A percentile compares a stretch with the other conserved stretches of the same genome.
phyloP scores from a whole-genome alignment of 2,797 vertebrate species.

The Gymnoscopelus microlampas region DNA sequence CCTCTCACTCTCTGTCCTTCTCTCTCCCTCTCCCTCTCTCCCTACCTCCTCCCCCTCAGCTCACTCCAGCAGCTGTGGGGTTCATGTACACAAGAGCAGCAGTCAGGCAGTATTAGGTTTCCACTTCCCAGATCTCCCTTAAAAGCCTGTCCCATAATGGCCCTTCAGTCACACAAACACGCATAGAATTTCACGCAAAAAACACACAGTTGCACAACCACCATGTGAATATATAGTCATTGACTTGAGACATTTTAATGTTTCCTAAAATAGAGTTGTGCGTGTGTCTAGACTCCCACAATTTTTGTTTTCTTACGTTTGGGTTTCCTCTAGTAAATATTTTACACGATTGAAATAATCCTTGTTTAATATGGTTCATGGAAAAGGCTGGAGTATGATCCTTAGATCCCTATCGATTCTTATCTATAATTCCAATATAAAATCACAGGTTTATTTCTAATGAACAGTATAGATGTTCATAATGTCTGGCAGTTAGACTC shows the following conservation, averaged over 20 bases:
- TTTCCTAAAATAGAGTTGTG: slow-evolving; percentile 36
- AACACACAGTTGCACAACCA: slow-evolving; percentile 57
- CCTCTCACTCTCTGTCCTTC: not conserved
- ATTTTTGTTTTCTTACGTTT: not conserved
- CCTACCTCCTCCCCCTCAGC: not conserved
- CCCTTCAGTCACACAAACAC: slow-evolving; percentile 82
- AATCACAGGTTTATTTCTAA: slow-evolving; percentile 47
- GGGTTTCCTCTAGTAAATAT: not conserved
- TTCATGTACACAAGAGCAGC: slow-evolving; percentile 79
- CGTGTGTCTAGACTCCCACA: not conserved
- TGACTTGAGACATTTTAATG: slow-evolving; percentile 41
- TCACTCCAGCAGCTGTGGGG: slow-evolving; percentile 75
- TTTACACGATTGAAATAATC: not conserved
- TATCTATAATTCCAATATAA: slow-evolving; percentile 21
- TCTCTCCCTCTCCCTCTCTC: slow-evolving; percentile 23
- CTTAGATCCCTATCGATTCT: slow-evolving; percentile 21
- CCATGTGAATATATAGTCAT: slow-evolving; percentile 42
- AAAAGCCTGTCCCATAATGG: slow-evolving; percentile 84
- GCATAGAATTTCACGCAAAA: slow-evolving; percentile 67
- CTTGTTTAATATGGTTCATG: not conserved
- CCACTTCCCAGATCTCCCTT: slow-evolving; percentile 81
- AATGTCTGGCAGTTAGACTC: slow-evolving; percentile 60
- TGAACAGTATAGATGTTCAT: slow-evolving; percentile 46
- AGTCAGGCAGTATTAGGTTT: slow-evolving; percentile 82
- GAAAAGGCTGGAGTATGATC: not conserved